Evolutionary conservation across 1,140 invertebrate species (phyloP), one percentile per base, ranked within the genome.

Genomic region (Listronotus bonariensis): DNA sequence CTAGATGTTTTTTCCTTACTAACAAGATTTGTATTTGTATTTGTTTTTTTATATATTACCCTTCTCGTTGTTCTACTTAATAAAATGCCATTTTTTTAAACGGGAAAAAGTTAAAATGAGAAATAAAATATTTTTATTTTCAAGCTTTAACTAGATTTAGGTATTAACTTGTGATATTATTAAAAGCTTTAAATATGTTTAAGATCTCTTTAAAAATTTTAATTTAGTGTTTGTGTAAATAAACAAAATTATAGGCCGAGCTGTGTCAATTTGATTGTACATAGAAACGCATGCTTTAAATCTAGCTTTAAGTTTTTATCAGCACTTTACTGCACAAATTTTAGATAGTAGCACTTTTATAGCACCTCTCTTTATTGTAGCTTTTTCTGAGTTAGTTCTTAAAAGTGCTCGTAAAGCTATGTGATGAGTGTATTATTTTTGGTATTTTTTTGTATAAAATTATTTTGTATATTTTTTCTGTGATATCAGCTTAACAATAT

Each of bases 211-310:
- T 20, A 7, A 17, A 45, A 34, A 5, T n/a, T 51, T 60, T 26
- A 40, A 18, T 49, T 36, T 55, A 63, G 46, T 51, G 48, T 61
- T 51, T 48, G 34, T 36, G 8, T 10, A 10, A 9, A 36, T 2
- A 53, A 51, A 54, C 17, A 57, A 64, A 65, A 52, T 59, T 51
- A 74, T 74, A 72, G 73, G 73, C 73, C 73, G 73, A 73, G 63
- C 69, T 68, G 73, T 75, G 73, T 75, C 73, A 75, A 75, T 75
- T 68, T 54, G 63, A 58, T 55, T 71, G 71, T 74, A 72, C 60
- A 74, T 72, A 73, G 64, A 70, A 61, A 67, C 14, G 69, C 67
- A 74, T 72, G 69, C 67, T 70, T 68, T 67, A 66, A 59, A 10
- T 60, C 53, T 60, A 67, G 57, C 48, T 62, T 61, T 67, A 63